Percentiles rank a stretch among this genome's conserved stretches.
These are phyloP conservation scores for Mesopsocus fuscifrons DNA, from an alignment of 2,888 invertebrate genomes.

Conservation along the genomic window DNA sequence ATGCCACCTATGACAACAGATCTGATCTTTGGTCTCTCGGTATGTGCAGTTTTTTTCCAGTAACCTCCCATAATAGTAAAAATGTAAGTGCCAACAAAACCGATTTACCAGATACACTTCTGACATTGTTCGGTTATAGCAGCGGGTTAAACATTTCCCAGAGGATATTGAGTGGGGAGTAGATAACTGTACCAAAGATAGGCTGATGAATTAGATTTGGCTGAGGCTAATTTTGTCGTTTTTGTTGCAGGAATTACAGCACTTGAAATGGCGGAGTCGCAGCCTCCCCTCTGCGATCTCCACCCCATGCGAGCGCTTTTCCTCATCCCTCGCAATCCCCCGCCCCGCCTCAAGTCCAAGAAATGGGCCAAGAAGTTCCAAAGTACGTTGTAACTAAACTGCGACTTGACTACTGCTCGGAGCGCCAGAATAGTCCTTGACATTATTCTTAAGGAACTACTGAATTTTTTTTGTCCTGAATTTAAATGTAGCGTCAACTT, in stretches of 20 bases:
- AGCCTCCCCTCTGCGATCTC: constrained; percentile 96
- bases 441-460: no score
- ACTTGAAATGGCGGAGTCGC: constrained; percentile 99
- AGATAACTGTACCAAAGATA: no score
- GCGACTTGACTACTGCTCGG: no score
- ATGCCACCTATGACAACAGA: constrained; percentile 97
- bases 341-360: constrained; percentile 92
- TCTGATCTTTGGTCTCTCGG: constrained; percentile 65
- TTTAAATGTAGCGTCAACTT: no score
- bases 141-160: no score
- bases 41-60: constrained; percentile 9
- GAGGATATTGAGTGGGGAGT: no score
- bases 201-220: no score
- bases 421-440: no score
- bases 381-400: no score
- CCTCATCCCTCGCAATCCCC: constrained; percentile 94
- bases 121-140: background rate
- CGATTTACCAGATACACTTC: background rate
- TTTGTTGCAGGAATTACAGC: constrained; percentile 74
- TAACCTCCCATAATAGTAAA: background rate
- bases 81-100: no score
- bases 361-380: constrained; percentile 98
- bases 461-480: no score
- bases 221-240: no score
- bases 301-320: constrained; percentile 99